Percentiles rank a stretch among this genome's conserved stretches.
Conservation (phyloP, 35 echinoderm and acorn worm genomes). For the Chiridota heheva region DNA sequence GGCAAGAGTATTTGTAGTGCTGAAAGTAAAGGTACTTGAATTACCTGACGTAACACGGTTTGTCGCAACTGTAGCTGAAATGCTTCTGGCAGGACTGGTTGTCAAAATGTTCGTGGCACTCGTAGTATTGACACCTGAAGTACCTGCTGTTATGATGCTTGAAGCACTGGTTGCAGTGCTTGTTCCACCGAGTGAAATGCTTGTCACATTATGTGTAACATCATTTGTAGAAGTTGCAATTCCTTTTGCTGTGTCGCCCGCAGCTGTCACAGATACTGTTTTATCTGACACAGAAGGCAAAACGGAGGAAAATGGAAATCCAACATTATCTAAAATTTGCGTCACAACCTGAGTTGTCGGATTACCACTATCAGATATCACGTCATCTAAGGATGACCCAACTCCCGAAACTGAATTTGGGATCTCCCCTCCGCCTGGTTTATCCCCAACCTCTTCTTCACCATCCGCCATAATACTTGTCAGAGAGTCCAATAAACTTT, state of each 20-base stretch:
- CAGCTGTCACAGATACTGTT: not conserved
- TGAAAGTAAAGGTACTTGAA: not conserved
- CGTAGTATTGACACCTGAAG: slow-evolving; percentile 1
- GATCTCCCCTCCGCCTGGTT: too few species aligned
- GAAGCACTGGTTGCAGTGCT: not conserved
- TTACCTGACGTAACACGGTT: not conserved
- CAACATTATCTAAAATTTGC: too few species aligned
- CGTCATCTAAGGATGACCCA: too few species aligned
- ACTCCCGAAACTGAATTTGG: too few species aligned
- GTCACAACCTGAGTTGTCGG: too few species aligned
- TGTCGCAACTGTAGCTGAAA: not conserved
- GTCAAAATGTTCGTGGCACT: not conserved
- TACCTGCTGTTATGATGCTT: slow-evolving; percentile 4
- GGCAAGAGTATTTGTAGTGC: not conserved
- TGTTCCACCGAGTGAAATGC: not conserved
- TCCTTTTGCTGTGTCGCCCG: not conserved
- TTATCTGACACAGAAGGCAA: too few species aligned
- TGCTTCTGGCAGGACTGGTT: not conserved
- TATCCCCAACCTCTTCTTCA: too few species aligned
- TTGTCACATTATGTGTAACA: not conserved
- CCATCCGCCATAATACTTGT: too few species aligned
- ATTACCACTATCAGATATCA: too few species aligned
- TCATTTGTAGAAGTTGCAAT: not conserved
- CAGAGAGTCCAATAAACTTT: too few species aligned
- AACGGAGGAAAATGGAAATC: too few species aligned